phyloP scores from a whole-genome alignment of 1,140 invertebrate genomes.

The Megathymus violae region DNA sequence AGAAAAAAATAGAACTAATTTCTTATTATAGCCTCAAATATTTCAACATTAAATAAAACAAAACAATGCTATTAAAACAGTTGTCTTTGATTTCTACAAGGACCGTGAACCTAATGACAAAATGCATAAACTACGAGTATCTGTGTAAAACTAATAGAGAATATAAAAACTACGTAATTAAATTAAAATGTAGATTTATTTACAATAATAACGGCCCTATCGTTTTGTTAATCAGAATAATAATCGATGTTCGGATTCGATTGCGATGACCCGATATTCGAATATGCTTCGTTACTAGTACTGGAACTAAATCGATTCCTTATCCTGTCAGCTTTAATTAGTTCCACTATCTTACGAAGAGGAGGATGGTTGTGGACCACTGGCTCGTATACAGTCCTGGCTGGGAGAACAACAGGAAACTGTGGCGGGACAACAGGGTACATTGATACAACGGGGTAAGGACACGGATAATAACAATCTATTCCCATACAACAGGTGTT shows the following conservation, averaged over 20 bases:
- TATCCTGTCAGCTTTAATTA: conserved; percentile 51
- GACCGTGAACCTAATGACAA: no score
- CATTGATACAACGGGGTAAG: conserved; percentile 36
- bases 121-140: no score
- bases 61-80: no score
- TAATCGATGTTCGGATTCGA: conserved; percentile 20
- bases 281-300: conserved; percentile 38
- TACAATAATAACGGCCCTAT: no score
- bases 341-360: conserved; percentile 43
- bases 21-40: no score
- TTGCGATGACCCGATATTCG: conserved; percentile 9
- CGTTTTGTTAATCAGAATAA: neutral
- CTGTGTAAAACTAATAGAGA: no score
- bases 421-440: conserved; percentile 25
- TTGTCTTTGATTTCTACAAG: no score
- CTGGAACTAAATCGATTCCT: conserved; percentile 19
- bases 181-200: no score
- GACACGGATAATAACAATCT: conserved; percentile 24
- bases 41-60: no score
- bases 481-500: conserved; percentile 13
- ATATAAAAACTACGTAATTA: no score
- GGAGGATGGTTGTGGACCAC: conserved; percentile 68
- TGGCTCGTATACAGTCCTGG: conserved; percentile 55
- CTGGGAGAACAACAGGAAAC: conserved; percentile 52
- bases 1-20: no score